These are phyloP conservation scores for Tricholaema leucomelas DNA, from an alignment of 2,113 vertebrate species.

Conservation along the genomic window DNA sequence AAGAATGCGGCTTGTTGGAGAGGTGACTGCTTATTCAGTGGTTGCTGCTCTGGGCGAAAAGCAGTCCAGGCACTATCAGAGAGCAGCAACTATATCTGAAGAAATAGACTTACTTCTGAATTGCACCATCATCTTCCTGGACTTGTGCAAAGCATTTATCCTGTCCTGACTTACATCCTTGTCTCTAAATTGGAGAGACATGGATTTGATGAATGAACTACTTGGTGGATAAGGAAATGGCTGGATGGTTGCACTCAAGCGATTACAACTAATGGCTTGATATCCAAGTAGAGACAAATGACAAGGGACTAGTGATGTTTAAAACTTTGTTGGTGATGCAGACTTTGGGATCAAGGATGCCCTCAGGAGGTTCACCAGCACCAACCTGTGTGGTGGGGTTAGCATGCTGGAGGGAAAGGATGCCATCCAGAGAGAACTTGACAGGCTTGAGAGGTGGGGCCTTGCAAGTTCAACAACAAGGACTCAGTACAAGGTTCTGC, in stretches of 20 bases:
- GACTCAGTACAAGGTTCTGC: not conserved
- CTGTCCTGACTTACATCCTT: not conserved
- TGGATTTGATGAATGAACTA: not conserved
- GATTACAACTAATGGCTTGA: not conserved
- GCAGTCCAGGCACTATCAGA: not conserved
- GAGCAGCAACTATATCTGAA: not conserved
- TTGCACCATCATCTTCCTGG: not conserved
- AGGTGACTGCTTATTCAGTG: not conserved
- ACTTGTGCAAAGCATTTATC: not conserved
- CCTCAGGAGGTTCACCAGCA: not conserved
- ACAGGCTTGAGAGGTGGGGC: not conserved
- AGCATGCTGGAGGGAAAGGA: not conserved
- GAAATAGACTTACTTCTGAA: not conserved
- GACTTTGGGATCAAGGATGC: not conserved
- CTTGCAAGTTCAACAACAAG: not conserved
- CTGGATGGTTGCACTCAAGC: not conserved
- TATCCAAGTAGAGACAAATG: not conserved
- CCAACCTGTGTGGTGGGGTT: not conserved
- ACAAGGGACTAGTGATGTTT: not conserved
- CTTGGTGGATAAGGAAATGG: not conserved
- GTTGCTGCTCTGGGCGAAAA: not conserved
- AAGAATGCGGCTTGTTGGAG: not conserved
- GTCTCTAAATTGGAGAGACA: not conserved
- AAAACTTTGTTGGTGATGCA: not conserved
- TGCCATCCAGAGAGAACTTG: too few relatives aligned